Evolutionary conservation across 2,797 vertebrate species (phyloP), one percentile per base, ranked within the genome.

Genomic region (Linurgus olivaceus): DNA sequence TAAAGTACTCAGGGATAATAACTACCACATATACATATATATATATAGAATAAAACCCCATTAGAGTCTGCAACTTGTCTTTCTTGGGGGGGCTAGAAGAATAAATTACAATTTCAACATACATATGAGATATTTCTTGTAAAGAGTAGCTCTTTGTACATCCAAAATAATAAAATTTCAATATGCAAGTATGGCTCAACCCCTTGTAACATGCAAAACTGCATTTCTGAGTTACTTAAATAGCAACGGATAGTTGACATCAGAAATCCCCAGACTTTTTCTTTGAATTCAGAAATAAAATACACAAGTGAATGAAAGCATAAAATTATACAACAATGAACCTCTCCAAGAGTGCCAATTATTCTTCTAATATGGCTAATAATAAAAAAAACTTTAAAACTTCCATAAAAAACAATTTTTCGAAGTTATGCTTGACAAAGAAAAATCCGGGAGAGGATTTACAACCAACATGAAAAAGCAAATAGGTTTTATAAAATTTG

Each of bases 191-290:
- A 38, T 5, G 17, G 44, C 26, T 92, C 31, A 45, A 77, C 50
- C 9, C 9, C 38, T 31, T 61, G n/a, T 50, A 72, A 50, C 20
- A 67, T 1, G 2, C 23, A 75, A 84, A 74, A 80, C 0, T 24
- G 10, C 28, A 42, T 42, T 88, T 86, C 28, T 73, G 20, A 57
- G 23, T 85, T 70, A 65, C 11, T 86, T 65, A 70, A 72, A 70
- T 10, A 79, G 45, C 35, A 90, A 61, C 0, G 0, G 18, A 65
- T 9, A 58, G 13, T 0, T 4, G 18, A 17, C 2, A 19, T 17
- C 17, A 59, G 51, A 73, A 84, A 85, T 33, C 81, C 3, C 8
- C 37, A 45, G 11, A 75, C 2, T 29, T 71, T 74, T 75, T 63
- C 4, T 59, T 1, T 44, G 3, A 82, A 51, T 73, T 73, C 28